A percentile compares a stretch with the other conserved stretches of the same genome.
These are phyloP conservation scores for Augochlorella aurata DNA, from an alignment of 2,888 invertebrate species.

Conservation along the genomic window DNA sequence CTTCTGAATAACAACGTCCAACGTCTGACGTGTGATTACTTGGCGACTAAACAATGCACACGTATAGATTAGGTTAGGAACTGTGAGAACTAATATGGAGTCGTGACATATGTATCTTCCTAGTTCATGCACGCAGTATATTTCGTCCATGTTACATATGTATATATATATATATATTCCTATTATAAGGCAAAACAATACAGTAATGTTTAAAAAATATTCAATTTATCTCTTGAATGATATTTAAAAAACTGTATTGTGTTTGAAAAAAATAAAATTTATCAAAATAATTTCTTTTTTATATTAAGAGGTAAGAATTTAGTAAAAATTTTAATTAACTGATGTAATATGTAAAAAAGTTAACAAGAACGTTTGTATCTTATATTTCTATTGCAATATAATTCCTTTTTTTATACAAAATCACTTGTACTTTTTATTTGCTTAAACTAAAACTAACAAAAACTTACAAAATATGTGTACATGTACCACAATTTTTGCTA, in stretches of 20 bases:
- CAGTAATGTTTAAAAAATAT: not conserved
- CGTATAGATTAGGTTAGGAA: conserved; percentile 48
- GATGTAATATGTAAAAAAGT: not conserved
- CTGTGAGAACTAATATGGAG: conserved; percentile 19
- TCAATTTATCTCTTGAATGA: not conserved
- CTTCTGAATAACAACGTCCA: conserved; percentile 23
- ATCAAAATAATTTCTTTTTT: not conserved
- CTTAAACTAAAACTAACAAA: not conserved
- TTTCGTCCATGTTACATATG: not conserved
- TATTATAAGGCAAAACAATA: not conserved
- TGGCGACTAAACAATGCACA: conserved; percentile 27
- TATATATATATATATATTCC: not conserved
- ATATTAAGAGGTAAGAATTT: too few species aligned
- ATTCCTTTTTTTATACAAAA: not conserved
- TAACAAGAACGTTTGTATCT: not conserved
- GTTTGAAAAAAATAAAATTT: not conserved
- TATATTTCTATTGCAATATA: not conserved
- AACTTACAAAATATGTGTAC: not conserved
- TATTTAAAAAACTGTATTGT: not conserved
- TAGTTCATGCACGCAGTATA: not conserved
- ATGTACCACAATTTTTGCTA: not conserved
- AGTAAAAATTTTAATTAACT: not conserved
- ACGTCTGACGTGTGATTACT: conserved; percentile 58
- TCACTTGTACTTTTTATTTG: not conserved
- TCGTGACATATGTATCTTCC: not conserved